phyloP scores from a whole-genome alignment of 2,888 invertebrate genomes.

The Allophyes oxyacanthae region DNA sequence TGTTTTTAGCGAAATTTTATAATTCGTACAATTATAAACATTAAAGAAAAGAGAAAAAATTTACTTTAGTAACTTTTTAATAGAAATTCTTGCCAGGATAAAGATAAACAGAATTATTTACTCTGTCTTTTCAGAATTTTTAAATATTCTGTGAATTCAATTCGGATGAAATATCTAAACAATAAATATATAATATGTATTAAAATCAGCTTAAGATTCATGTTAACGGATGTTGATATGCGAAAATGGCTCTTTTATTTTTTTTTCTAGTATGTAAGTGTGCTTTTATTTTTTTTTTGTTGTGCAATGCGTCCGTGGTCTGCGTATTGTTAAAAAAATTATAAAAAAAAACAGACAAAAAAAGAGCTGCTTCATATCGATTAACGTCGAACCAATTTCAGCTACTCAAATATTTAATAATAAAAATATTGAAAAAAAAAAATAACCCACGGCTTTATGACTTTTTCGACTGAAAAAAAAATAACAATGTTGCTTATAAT shows the following conservation, averaged over 20 bases:
- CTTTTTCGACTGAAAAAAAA: conserved; percentile 17
- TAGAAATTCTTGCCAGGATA: no score
- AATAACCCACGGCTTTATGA: not conserved
- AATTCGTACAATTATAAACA: no score
- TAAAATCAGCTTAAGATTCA: conserved; percentile 54
- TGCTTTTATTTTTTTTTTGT: conserved; percentile 77
- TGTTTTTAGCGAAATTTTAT: no score
- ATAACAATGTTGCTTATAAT: conserved; percentile 13
- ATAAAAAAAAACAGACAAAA: conserved; percentile 1
- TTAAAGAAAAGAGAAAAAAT: no score
- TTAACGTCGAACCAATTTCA: conserved; percentile 32
- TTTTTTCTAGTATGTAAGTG: conserved; percentile 80
- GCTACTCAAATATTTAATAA: no score
- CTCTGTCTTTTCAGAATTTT: no score
- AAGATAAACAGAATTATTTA: no score
- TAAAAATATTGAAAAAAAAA: conserved; percentile 2
- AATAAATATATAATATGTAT: conserved; percentile 43
- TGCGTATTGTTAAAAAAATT: conserved; percentile 25
- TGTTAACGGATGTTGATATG: conserved; percentile 67
- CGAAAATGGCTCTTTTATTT: conserved; percentile 63
- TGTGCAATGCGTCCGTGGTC: conserved; percentile 49
- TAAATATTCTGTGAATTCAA: conserved; percentile 26
- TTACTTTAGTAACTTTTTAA: no score
- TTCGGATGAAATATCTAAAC: conserved; percentile 39
- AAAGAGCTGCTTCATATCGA: conserved; percentile 44